A percentile compares a stretch with the other conserved stretches of the same genome.
Conservation (phyloP, 2,113 vertebrate genomes). For the Phaetusa simplex region DNA sequence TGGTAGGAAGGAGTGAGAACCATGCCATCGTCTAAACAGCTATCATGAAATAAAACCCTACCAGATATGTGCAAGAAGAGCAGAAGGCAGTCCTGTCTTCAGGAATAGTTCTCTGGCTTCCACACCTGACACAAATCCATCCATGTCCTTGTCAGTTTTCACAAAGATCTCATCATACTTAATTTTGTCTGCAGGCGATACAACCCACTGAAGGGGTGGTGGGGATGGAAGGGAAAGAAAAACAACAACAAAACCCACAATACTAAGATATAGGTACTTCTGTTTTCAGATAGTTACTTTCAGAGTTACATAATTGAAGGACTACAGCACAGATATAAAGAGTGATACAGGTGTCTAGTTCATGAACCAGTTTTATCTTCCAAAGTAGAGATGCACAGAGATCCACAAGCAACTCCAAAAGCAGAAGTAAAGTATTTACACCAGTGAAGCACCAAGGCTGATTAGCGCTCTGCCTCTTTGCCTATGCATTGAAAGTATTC, state of each 20-base stretch:
- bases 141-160: conserved; percentile 94
- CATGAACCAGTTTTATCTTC: neutral
- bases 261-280: neutral
- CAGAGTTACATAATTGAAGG: neutral
- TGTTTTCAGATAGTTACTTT: neutral
- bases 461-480: neutral
- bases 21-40: neutral
- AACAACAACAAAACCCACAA: neutral
- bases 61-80: conserved; percentile 94
- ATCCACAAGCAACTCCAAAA: neutral
- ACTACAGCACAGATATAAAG: neutral
- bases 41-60: conserved; percentile 69
- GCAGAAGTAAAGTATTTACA: neutral
- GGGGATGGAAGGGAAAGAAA: neutral
- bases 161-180: conserved; percentile 95
- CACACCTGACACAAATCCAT: conserved; percentile 94
- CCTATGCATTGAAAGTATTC: neutral
- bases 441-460: neutral
- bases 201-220: conserved; percentile 84
- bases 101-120: conserved; percentile 96
- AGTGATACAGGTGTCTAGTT: neutral
- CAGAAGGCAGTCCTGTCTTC: conserved; percentile 91
- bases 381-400: neutral
- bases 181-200: conserved; percentile 88
- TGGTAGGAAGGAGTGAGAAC: neutral